These are phyloP conservation scores for Echinops telfairi DNA, from an alignment of 2,113 vertebrate species.

Conservation along the genomic window DNA sequence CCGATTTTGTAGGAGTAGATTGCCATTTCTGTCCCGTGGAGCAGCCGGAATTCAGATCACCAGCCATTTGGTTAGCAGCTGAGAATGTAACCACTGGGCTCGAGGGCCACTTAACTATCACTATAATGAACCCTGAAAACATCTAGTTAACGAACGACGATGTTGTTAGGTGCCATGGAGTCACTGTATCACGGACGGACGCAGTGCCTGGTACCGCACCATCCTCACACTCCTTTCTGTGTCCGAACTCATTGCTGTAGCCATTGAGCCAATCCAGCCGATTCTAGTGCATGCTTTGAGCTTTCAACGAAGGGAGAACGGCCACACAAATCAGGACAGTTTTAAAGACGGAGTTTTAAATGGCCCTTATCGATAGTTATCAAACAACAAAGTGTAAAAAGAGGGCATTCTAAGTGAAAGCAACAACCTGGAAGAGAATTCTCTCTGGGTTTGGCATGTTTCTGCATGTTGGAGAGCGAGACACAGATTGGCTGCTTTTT, in stretches of 20 bases:
- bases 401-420: background rate
- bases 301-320: background rate
- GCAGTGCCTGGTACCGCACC: no score
- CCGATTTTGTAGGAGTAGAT: background rate
- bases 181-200: no score
- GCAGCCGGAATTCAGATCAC: background rate
- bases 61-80: background rate
- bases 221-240: no score
- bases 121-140: conserved; percentile 3
- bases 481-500: background rate
- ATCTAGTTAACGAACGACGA: conserved; percentile 5
- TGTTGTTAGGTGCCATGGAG: background rate
- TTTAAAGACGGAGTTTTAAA: conserved; percentile 1
- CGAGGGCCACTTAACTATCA: background rate
- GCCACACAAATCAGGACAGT: background rate
- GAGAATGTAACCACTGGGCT: background rate
- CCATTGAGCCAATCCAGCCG: no score
- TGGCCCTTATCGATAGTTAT: background rate
- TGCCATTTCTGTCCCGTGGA: background rate
- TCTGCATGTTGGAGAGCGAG: background rate
- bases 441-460: background rate
- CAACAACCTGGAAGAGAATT: background rate
- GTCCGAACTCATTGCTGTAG: no score
- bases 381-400: conserved; percentile 20
- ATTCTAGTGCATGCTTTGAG: background rate